Percentiles rank a stretch among this genome's conserved stretches.
phyloP scores from a whole-genome alignment of 1,140 invertebrate genomes.

The Colletes gigas region DNA sequence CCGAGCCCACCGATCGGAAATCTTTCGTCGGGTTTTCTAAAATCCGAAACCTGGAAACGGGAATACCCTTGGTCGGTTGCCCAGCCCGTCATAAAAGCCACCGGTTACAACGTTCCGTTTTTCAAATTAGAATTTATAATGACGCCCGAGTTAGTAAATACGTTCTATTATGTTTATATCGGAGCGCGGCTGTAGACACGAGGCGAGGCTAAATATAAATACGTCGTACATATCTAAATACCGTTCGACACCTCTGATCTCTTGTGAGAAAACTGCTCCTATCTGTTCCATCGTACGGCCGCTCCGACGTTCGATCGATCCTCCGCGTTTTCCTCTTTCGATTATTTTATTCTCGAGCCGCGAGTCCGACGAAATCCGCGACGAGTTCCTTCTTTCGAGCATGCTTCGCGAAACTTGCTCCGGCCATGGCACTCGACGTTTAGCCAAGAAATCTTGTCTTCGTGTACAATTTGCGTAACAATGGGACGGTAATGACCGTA shows the following conservation, averaged over 20 bases:
- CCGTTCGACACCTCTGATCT: slow-evolving; percentile 23
- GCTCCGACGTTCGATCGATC: background rate
- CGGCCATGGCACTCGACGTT: background rate
- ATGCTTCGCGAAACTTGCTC: background rate
- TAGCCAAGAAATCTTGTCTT: background rate
- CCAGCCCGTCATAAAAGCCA: background rate
- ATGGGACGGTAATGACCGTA: background rate
- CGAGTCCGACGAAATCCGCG: background rate
- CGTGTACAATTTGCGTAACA: slow-evolving; percentile 6
- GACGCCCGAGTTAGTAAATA: slow-evolving; percentile 45
- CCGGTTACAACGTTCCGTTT: slow-evolving; percentile 16
- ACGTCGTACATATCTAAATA: slow-evolving; percentile 55
- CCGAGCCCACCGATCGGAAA: background rate
- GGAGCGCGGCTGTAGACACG: slow-evolving; percentile 13
- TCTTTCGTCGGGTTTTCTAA: background rate
- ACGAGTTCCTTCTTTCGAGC: background rate
- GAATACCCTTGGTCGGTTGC: slow-evolving; percentile 1
- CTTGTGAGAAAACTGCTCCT: slow-evolving; percentile 1
- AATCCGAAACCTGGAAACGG: background rate
- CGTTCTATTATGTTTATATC: slow-evolving; percentile 48
- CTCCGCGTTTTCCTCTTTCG: background rate
- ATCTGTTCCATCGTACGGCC: background rate
- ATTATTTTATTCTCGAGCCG: slow-evolving; percentile 1
- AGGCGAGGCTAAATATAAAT: slow-evolving; percentile 53
- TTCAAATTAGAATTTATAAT: slow-evolving; percentile 42